A percentile compares a stretch with the other conserved stretches of the same genome.
Evolutionary conservation across 2,113 vertebrate species (phyloP).

Genomic region (Callipepla californica): DNA sequence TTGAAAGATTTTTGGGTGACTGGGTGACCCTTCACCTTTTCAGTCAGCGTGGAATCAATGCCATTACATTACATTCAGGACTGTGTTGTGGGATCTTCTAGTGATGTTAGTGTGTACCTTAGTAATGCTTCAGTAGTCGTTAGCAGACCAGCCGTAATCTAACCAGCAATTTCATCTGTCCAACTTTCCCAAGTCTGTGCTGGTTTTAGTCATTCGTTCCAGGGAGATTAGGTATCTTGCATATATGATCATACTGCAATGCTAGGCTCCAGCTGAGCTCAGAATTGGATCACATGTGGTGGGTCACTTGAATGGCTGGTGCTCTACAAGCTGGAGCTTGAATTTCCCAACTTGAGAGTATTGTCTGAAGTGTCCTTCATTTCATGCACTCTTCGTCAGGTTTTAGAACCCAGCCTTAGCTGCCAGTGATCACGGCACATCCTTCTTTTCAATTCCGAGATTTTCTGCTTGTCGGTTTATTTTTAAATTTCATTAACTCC

Average conservation of each 20-base stretch:
- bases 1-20: background rate
- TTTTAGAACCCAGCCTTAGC: background rate
- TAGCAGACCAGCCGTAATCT: conserved; percentile 33
- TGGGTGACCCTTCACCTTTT: background rate
- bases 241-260: background rate
- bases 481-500: conserved; percentile 51
- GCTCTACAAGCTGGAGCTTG: background rate
- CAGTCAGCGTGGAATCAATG: background rate
- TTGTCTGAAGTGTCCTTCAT: background rate
- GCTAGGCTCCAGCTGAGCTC: background rate
- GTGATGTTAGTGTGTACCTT: background rate
- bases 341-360: background rate
- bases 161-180: conserved; percentile 37
- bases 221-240: background rate
- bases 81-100: background rate
- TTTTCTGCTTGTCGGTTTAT: conserved; percentile 46
- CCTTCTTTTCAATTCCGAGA: background rate
- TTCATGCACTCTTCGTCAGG: background rate
- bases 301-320: background rate
- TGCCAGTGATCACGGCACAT: background rate
- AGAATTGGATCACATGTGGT: background rate
- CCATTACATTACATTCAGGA: background rate
- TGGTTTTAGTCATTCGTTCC: background rate
- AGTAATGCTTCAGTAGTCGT: conserved; percentile 20
- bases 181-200: background rate